Percentiles rank a stretch among this genome's conserved stretches.
Evolutionary conservation across 2,888 invertebrate species (phyloP).

Genomic region (Sarcophaga carnaria): DNA sequence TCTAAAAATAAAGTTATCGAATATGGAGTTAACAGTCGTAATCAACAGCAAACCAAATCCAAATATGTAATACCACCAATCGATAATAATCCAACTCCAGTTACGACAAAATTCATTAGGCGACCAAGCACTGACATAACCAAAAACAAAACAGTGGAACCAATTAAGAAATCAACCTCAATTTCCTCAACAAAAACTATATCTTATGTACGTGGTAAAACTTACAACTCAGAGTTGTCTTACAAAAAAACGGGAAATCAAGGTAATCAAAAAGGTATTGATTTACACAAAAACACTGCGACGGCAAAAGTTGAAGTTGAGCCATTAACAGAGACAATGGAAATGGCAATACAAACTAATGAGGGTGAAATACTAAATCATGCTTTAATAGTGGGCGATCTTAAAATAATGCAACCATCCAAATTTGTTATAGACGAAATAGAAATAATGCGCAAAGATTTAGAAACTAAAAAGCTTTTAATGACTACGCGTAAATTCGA

Average conservation of each 20-base stretch:
- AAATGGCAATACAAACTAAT: conserved; percentile 74
- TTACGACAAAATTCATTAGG: not conserved
- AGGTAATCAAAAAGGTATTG: not conserved
- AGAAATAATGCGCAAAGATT: conserved; percentile 71
- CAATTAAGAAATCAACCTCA: not conserved
- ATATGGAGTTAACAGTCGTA: conserved; percentile 2
- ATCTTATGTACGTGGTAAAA: not conserved
- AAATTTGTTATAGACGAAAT: conserved; percentile 72
- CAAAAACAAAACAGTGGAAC: not conserved
- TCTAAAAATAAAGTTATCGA: not conserved
- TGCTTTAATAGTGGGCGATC: conserved; percentile 74
- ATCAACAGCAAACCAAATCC: conserved; percentile 24
- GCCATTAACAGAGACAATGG: conserved; percentile 31
- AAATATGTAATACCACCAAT: not conserved
- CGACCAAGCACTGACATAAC: not conserved
- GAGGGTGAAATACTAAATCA: conserved; percentile 77
- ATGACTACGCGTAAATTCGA: conserved; percentile 73
- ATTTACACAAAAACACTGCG: not conserved
- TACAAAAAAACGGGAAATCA: not conserved
- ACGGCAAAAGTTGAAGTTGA: not conserved
- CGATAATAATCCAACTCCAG: too few relatives aligned
- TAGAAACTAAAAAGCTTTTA: conserved; percentile 64
- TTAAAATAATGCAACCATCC: conserved; percentile 74
- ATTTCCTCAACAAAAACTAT: conserved; percentile 15
- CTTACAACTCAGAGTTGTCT: not conserved